These are phyloP conservation scores for Notodonta ziczac DNA, from an alignment of 2,888 invertebrate species.

Conservation along the genomic window DNA sequence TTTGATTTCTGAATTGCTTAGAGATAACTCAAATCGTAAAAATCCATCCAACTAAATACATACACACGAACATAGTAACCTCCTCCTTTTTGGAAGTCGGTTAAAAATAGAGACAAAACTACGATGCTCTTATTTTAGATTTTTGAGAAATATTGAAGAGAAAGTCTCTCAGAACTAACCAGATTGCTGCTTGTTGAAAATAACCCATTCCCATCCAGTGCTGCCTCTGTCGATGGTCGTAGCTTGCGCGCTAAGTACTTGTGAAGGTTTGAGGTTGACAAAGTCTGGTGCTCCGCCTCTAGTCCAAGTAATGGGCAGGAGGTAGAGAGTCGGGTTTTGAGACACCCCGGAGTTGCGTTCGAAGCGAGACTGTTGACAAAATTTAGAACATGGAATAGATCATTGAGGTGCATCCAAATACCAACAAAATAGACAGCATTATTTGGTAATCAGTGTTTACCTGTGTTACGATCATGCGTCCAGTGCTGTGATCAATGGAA, in stretches of 20 bases:
- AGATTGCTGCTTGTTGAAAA: conserved; percentile 85
- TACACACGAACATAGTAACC: too few species aligned
- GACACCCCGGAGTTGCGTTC: conserved; percentile 59
- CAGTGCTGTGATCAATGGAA: conserved; percentile 63
- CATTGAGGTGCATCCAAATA: neutral
- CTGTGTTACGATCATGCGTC: conserved; percentile 69
- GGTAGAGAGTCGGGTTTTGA: conserved; percentile 51
- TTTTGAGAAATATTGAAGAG: too few species aligned
- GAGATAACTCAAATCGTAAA: too few species aligned
- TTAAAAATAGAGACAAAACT: too few species aligned
- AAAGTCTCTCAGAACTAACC: conserved; percentile 48
- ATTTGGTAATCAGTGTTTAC: conserved; percentile 40
- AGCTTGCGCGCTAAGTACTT: conserved; percentile 49
- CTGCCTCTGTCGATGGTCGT: conserved; percentile 55
- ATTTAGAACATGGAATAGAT: neutral
- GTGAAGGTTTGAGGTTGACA: conserved; percentile 64
- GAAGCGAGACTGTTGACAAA: conserved; percentile 60
- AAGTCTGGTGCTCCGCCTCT: conserved; percentile 68
- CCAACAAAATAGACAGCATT: too few species aligned
- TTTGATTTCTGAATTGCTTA: too few species aligned
- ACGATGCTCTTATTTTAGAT: too few species aligned
- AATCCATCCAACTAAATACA: too few species aligned
- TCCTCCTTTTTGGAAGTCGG: too few species aligned
- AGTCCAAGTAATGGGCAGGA: conserved; percentile 78
- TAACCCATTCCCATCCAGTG: conserved; percentile 80